phyloP scores from a whole-genome alignment of 2,113 vertebrate species.

The Eulacestoma nigropectus region DNA sequence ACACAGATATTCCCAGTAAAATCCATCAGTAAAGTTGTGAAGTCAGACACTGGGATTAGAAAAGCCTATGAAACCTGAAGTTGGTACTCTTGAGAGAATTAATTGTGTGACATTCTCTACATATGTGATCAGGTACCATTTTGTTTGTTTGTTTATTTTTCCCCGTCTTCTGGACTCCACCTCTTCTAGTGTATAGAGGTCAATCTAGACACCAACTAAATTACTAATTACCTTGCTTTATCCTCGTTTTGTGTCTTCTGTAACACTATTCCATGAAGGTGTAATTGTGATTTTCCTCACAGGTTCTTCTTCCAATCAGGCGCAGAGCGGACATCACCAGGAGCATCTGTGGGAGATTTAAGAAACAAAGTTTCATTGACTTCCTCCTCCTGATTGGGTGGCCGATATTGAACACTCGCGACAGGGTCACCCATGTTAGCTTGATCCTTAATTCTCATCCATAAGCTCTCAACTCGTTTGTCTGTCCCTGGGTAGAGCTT shows the following conservation, averaged over 20 bases:
- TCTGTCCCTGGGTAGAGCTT: not conserved
- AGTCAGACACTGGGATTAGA: not conserved
- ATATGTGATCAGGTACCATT: not conserved
- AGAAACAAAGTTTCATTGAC: not conserved
- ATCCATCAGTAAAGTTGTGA: not conserved
- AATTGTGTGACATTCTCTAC: not conserved
- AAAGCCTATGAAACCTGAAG: not conserved
- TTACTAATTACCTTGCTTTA: not conserved
- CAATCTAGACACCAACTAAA: not conserved
- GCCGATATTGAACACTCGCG: rapidly evolving
- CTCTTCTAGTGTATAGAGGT: not conserved
- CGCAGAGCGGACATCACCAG: not conserved
- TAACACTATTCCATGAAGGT: not conserved
- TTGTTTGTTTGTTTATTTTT: not conserved
- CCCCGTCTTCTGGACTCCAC: not conserved
- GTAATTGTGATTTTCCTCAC: not conserved
- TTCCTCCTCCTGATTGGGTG: not conserved
- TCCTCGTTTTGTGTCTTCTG: not conserved
- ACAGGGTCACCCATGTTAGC: not conserved
- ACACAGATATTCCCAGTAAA: not conserved
- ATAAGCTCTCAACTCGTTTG: rapidly evolving
- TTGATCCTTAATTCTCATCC: not conserved
- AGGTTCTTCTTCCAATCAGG: not conserved
- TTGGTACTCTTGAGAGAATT: not conserved
- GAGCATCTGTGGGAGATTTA: not conserved